phyloP scores from a whole-genome alignment of 2,888 invertebrate genomes.

The Deladenus siricidicola region DNA sequence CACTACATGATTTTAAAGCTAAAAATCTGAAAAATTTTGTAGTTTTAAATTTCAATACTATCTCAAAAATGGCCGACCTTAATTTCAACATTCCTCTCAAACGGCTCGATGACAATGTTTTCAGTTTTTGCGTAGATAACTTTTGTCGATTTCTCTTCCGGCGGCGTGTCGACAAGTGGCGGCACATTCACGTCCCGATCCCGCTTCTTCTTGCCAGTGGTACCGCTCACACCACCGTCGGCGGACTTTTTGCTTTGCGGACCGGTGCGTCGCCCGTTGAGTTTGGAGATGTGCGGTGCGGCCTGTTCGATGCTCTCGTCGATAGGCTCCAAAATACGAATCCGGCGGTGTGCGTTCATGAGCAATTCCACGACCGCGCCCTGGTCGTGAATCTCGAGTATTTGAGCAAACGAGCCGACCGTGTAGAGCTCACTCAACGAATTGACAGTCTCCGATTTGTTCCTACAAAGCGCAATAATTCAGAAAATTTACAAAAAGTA shows the following conservation, averaged over 20 bases:
- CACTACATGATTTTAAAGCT: too few species aligned
- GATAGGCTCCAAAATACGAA: slow-evolving; percentile 31
- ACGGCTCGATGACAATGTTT: slow-evolving; percentile 37
- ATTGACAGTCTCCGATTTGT: slow-evolving; percentile 73
- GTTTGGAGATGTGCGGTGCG: slow-evolving; percentile 11
- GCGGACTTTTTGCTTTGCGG: slow-evolving; percentile 12
- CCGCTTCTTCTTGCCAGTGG: slow-evolving; percentile 3
- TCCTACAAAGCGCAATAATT: slow-evolving; percentile 11
- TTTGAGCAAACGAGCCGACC: slow-evolving; percentile 92
- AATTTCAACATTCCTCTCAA: slow-evolving; percentile 71
- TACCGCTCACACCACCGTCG: background rate
- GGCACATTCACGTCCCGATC: background rate
- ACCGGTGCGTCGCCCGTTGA: slow-evolving; percentile 23
- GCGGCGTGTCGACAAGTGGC: background rate
- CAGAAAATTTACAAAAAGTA: too few species aligned
- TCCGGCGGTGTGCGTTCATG: slow-evolving; percentile 65
- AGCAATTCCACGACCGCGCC: slow-evolving; percentile 75
- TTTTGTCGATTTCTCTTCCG: slow-evolving; percentile 7
- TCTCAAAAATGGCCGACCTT: slow-evolving; percentile 62
- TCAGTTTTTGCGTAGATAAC: slow-evolving; percentile 39
- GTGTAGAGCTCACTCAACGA: slow-evolving; percentile 76
- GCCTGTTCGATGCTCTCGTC: slow-evolving; percentile 13
- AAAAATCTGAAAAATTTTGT: background rate
- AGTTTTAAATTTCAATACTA: background rate
- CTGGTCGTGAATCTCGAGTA: slow-evolving; percentile 82